phyloP scores from a whole-genome alignment of 2,888 invertebrate genomes.

The Lithophane leautieri region DNA sequence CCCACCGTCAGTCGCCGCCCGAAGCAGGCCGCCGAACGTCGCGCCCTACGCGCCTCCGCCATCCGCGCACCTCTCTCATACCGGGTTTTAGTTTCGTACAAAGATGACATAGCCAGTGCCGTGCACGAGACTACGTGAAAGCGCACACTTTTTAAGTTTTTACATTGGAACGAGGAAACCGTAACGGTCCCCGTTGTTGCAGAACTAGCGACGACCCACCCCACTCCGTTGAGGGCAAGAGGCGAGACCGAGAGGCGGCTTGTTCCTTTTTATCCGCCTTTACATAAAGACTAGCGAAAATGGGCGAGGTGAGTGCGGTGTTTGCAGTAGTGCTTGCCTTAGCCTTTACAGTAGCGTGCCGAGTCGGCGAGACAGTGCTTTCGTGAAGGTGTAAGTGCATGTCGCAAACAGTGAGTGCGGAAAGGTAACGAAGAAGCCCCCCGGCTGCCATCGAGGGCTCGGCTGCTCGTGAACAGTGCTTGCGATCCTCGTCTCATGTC shows the following conservation, averaged over 20 bases:
- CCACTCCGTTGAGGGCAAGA: slow-evolving; percentile 87
- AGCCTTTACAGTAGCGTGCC: slow-evolving; percentile 81
- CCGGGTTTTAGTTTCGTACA: slow-evolving; percentile 89
- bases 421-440: slow-evolving; percentile 72
- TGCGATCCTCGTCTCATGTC: slow-evolving; percentile 70
- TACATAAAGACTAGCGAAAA: slow-evolving; percentile 89
- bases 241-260: slow-evolving; percentile 88
- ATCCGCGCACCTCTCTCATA: slow-evolving; percentile 86
- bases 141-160: slow-evolving; percentile 89
- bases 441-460: slow-evolving; percentile 62
- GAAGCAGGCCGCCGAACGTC: slow-evolving; percentile 88
- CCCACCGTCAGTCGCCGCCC: slow-evolving; percentile 91
- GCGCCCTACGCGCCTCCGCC: slow-evolving; percentile 86
- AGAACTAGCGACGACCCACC: slow-evolving; percentile 89
- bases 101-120: slow-evolving; percentile 90
- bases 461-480: slow-evolving; percentile 78
- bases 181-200: slow-evolving; percentile 89
- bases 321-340: slow-evolving; percentile 88
- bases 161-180: slow-evolving; percentile 87
- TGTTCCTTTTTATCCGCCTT: slow-evolving; percentile 88
- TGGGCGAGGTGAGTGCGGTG: slow-evolving; percentile 90
- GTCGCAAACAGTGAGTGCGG: slow-evolving; percentile 82
- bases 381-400: slow-evolving; percentile 87
- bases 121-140: slow-evolving; percentile 87
- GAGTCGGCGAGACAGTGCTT: slow-evolving; percentile 80